Conservation (phyloP, 2,113 vertebrate genomes). For the Verasper variegatus region DNA sequence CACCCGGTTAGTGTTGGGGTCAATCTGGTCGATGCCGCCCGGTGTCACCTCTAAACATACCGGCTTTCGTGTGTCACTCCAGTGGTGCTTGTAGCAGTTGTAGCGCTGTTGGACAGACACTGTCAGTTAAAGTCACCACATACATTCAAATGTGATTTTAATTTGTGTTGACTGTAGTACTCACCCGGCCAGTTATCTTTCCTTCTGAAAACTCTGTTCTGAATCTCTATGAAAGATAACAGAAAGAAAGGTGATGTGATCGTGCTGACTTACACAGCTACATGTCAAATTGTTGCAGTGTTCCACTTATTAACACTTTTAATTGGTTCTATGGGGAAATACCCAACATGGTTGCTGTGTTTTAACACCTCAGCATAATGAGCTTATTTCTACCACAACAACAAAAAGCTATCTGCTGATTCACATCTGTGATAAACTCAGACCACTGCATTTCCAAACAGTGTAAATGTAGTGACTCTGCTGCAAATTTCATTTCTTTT, state of each 20-base stretch:
- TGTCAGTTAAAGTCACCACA: background rate
- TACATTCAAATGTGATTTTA: background rate
- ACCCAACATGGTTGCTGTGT: background rate
- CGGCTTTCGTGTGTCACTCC: slow-evolving; percentile 91
- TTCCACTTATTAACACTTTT: background rate
- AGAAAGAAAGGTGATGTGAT: background rate
- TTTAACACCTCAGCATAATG: slow-evolving; percentile 6
- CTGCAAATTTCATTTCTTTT: background rate
- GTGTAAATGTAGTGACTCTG: too few species aligned
- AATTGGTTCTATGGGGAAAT: slow-evolving; percentile 1
- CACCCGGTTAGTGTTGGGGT: slow-evolving; percentile 91
- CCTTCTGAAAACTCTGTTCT: slow-evolving; percentile 99
- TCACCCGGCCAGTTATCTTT: slow-evolving; percentile 97
- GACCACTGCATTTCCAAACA: slow-evolving; percentile 11
- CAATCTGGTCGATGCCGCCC: slow-evolving; percentile 97
- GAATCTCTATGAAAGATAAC: slow-evolving; percentile 87
- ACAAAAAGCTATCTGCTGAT: slow-evolving; percentile 17
- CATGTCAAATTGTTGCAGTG: background rate
- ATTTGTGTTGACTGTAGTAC: slow-evolving; percentile 57
- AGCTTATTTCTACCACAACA: slow-evolving; percentile 13
- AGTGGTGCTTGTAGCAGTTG: slow-evolving; percentile 98
- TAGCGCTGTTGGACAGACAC: slow-evolving; percentile 84
- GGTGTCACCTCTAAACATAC: slow-evolving; percentile 96
- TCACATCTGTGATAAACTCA: slow-evolving; percentile 21
- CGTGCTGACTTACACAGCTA: background rate